Percentiles rank a stretch among this genome's conserved stretches.
Evolutionary conservation across 2,888 invertebrate genomes (phyloP).

Genomic region (Liodrosophila aerea): DNA sequence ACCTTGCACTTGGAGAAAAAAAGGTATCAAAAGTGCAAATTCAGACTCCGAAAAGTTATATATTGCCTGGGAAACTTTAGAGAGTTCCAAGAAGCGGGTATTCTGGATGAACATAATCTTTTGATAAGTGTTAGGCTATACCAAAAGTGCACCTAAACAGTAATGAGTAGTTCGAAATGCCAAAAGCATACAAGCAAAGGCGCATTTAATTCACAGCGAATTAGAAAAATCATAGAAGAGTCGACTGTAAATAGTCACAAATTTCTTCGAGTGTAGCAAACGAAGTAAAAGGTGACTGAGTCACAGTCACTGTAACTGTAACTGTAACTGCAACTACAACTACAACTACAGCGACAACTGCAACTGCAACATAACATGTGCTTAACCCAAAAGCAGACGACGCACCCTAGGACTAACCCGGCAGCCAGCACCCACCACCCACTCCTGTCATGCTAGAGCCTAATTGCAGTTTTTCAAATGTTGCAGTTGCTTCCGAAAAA

Average conservation of each 20-base stretch:
- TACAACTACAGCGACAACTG: conserved; percentile 38
- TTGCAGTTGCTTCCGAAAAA: conserved; percentile 67
- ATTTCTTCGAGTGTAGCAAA: background rate
- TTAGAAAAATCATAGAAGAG: no score
- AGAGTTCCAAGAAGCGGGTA: no score
- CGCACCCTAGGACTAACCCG: conserved; percentile 26
- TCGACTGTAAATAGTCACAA: no score
- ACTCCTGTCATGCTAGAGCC: conserved; percentile 52
- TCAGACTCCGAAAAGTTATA: no score
- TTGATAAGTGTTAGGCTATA: no score
- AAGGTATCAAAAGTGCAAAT: no score
- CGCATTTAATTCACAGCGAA: no score
- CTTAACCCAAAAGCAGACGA: conserved; percentile 64
- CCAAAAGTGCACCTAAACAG: no score
- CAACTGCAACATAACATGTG: conserved; percentile 60
- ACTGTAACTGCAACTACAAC: conserved; percentile 27
- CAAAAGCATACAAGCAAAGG: no score
- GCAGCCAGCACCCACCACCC: conserved; percentile 1
- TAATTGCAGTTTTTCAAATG: conserved; percentile 68
- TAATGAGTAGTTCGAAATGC: no score
- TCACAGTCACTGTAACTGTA: conserved; percentile 31
- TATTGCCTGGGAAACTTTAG: no score
- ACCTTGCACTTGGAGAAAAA: conserved; percentile 1
- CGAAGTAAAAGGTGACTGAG: conserved; percentile 46
- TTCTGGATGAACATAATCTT: no score